Evolutionary conservation across 2,797 vertebrate genomes (phyloP), one percentile per base, ranked within the genome.

Genomic region (Propithecus deckenii): DNA sequence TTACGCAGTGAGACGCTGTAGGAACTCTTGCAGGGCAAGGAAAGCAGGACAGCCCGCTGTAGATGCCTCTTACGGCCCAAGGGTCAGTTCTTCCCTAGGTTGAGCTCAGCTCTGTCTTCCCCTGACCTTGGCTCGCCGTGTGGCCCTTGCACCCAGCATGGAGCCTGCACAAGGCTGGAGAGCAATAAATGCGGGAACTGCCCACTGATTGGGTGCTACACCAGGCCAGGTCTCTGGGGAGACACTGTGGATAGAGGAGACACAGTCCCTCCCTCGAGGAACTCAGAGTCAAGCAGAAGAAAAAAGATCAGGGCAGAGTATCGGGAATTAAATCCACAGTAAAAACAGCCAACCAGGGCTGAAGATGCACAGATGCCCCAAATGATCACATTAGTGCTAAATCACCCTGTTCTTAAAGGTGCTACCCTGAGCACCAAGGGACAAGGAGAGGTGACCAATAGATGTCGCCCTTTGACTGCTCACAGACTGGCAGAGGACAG

Each of bases 191-290:
- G 10, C 18, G 22, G 30, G 32, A 30, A 35, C 17, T 10, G 12
- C 52, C 9, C 15, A 6, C 11, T 43, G 9, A 38, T 30, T 35
- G 57, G 59, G 59, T 17, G 41, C 28, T 23, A 4, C 0, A 65
- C 23, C 11, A 38, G 38, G 25, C 32, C 18, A 14, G 38, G 17
- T 52, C 20, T 12, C 23, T 6, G 2, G 20, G 32, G 23, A 61
- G 52, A 63, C 32, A 28, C 65, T 9, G 28, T 0, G 17, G 1
- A 23, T 13, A 1, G 5, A 35, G 3, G 17, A 22, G n/a, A 17
- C 12, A 1, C 25, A 94, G 67, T 20, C 38, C 71, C 38, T 35
- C 22, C 46, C 35, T 89, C 5, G 3, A 46, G 4, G 57, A 15
- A 9, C 41, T 35, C 78, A 59, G 9, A 38, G 48, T 41, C 28